Evolutionary conservation across 2,797 vertebrate species (phyloP), one percentile per base, ranked within the genome.

Genomic region (Gephyroberyx darwinii): DNA sequence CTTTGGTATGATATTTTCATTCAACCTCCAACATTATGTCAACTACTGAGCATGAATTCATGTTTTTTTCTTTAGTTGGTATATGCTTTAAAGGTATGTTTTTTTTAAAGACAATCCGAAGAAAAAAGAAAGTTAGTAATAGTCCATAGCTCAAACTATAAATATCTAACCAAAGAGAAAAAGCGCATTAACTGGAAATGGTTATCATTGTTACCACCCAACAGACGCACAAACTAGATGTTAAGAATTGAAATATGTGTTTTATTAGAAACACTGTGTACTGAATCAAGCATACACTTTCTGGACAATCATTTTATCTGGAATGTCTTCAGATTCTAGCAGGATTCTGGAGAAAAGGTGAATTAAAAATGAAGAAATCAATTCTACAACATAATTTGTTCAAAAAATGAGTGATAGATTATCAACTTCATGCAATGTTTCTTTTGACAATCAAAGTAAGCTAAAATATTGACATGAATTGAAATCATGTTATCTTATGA

Each of bases 201-300:
- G 33, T 35, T 35, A 35, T 8, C 33, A 35, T 35, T 35, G 8
- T 43, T 43, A 48, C 17, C 47, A 17, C 13, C 19, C 39, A 45
- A 39, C 5, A 41, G 17, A 35, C 22, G 35, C 37, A 47, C 22
- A 10, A 61, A 55, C 33, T 61, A 8, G 59, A 73, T 66, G 17
- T 69, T 45, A 83, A 85, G 65, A 86, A 80, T 59, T 83, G 50
- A 80, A 82, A 85, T 81, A 81, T 81, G 56, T 84, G 69, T 86
- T 90, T 91, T 89, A 89, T 90, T 87, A 87, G 66, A 90, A 91
- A 90, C 65, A 68, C 14, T 81, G 86, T 87, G 83, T 79, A 85
- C 73, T 62, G 60, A 87, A 74, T 84, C 83, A 89, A 78, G 71
- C 84, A 83, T 88, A 81, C 82, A 88, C 71, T 81, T 81, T 5